A percentile compares a stretch with the other conserved stretches of the same genome.
phyloP scores from a whole-genome alignment of 2,888 invertebrate genomes.

The Biston betularia region DNA sequence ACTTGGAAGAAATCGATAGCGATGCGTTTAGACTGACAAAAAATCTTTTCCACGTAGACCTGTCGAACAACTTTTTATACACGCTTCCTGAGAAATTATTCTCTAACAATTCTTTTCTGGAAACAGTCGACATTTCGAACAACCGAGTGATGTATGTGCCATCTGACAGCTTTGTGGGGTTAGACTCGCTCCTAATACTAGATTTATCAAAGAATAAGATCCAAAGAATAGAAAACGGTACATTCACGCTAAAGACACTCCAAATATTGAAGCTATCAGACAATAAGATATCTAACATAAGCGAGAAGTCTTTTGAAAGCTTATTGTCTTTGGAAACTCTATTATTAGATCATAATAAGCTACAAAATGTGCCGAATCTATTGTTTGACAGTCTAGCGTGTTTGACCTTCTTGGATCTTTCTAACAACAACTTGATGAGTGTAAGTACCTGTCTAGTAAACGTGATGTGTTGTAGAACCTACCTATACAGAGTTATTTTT shows the following conservation, averaged over 20 bases:
- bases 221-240: conserved; percentile 83
- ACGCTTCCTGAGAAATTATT: conserved; percentile 87
- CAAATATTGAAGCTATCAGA: conserved; percentile 89
- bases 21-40: conserved; percentile 85
- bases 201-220: conserved; percentile 90
- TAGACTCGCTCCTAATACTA: conserved; percentile 87
- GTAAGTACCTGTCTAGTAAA: conserved; percentile 60
- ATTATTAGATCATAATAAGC: conserved; percentile 84
- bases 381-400: conserved; percentile 81
- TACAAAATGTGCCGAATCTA: conserved; percentile 76
- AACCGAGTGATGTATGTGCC: conserved; percentile 88
- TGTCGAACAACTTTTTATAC: conserved; percentile 88
- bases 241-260: conserved; percentile 86
- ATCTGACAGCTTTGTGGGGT: conserved; percentile 84
- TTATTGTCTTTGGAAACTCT: conserved; percentile 83
- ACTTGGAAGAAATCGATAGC: conserved; percentile 87
- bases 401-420: conserved; percentile 83
- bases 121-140: conserved; percentile 88
- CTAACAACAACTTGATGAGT: conserved; percentile 82
- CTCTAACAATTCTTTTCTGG: conserved; percentile 84
- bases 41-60: conserved; percentile 88
- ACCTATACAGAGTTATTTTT: neutral
- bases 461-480: neutral
- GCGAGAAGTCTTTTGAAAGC: conserved; percentile 84
- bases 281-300: conserved; percentile 88